phyloP scores from a whole-genome alignment of 2,113 vertebrate genomes.

The Paraplagusia blochii region DNA sequence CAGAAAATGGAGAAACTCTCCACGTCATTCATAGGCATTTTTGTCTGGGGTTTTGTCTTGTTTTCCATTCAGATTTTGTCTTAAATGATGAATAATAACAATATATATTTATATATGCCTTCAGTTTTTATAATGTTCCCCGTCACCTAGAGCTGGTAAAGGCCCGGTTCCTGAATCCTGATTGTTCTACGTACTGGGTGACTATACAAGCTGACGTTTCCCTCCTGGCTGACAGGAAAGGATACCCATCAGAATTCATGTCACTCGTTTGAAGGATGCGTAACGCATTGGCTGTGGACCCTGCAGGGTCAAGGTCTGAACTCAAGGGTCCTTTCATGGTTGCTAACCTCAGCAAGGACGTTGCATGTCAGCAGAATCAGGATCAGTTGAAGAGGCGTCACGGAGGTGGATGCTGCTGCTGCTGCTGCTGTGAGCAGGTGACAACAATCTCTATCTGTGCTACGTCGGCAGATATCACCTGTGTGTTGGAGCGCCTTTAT shows the following conservation, averaged over 20 bases:
- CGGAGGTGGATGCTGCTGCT: conserved; percentile 16
- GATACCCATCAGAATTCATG: conserved; percentile 54
- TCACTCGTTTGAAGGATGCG: conserved; percentile 31
- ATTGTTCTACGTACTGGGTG: too few relatives aligned
- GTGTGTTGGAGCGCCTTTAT: conserved; percentile 1
- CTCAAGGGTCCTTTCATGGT: conserved; percentile 60
- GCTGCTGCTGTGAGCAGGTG: not conserved
- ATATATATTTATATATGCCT: too few relatives aligned
- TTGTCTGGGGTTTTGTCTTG: too few relatives aligned
- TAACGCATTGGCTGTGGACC: conserved; percentile 41
- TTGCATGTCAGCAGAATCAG: conserved; percentile 39
- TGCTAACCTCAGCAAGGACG: conserved; percentile 42
- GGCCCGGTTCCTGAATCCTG: too few relatives aligned
- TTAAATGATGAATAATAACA: too few relatives aligned
- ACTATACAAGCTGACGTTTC: not conserved
- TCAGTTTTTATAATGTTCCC: too few relatives aligned
- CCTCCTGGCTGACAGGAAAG: conserved; percentile 7
- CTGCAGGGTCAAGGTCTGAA: conserved; percentile 50
- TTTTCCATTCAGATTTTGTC: too few relatives aligned
- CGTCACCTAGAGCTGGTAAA: too few relatives aligned
- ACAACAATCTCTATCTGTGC: conserved; percentile 31
- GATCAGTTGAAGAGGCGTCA: conserved; percentile 39
- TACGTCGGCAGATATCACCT: conserved; percentile 6
- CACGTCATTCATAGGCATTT: too few relatives aligned
- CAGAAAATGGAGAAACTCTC: too few relatives aligned